A percentile compares a stretch with the other conserved stretches of the same genome.
phyloP scores from a whole-genome alignment of 2,113 vertebrate species.

The rat (Rattus norvegicus) region GRCr8 NC_086026.1:51206001-51206500 shows the following conservation, averaged over 20 bases:
- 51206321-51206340: not conserved
- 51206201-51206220: not conserved
- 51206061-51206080: not conserved
- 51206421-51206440: not conserved
- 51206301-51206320: not conserved
- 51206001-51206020: not conserved
- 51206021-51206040: not conserved
- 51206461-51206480: not conserved
- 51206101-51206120: not conserved
- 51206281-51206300: not conserved
- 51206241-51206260: not conserved
- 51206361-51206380: not conserved
- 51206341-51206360: not conserved
- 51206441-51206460: not conserved
- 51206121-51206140: not conserved
- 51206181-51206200: not conserved
- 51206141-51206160: not conserved
- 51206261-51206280: not conserved
- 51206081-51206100: not conserved
- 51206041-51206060: not conserved
- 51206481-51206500: not conserved
- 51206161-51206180: not conserved
- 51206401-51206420: not conserved
- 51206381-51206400: not conserved
- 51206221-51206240: not conserved